phyloP scores from a whole-genome alignment of 1,140 invertebrate species.

The Acromyrmex heyeri region DNA sequence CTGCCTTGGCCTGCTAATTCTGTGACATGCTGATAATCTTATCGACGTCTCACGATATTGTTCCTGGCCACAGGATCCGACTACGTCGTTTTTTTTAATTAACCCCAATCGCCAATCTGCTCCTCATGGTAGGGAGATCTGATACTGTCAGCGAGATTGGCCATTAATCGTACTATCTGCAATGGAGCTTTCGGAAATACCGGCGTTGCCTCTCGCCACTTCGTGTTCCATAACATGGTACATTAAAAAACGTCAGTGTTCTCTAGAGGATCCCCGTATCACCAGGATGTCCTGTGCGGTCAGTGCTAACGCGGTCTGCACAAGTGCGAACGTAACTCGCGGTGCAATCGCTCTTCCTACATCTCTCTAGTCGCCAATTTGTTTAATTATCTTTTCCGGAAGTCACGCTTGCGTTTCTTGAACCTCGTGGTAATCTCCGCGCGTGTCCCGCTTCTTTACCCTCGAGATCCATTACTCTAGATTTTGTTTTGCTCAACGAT shows the following conservation, averaged over 20 bases:
- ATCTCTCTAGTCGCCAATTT: slow-evolving; percentile 72
- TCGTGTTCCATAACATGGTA: slow-evolving; percentile 22
- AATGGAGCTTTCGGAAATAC: slow-evolving; percentile 37
- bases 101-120: slow-evolving; percentile 47
- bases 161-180: slow-evolving; percentile 30
- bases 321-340: slow-evolving; percentile 68
- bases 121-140: slow-evolving; percentile 25
- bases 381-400: slow-evolving; percentile 80
- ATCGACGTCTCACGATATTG: slow-evolving; percentile 42
- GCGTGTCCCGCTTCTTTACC: not conserved
- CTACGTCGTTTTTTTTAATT: slow-evolving; percentile 52
- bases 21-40: slow-evolving; percentile 60
- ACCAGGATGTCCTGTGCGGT: slow-evolving; percentile 83
- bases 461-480: not conserved
- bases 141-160: slow-evolving; percentile 59
- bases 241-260: not conserved
- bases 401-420: slow-evolving; percentile 37
- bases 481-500: not conserved
- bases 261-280: slow-evolving; percentile 76
- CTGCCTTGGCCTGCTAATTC: slow-evolving; percentile 51
- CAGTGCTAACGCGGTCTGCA: slow-evolving; percentile 70
- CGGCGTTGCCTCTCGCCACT: slow-evolving; percentile 15
- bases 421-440: slow-evolving; percentile 3
- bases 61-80: slow-evolving; percentile 30
- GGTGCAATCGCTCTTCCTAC: slow-evolving; percentile 75